Evolutionary conservation across 1,140 invertebrate genomes (phyloP).

Genomic region (Bombus huntii): DNA sequence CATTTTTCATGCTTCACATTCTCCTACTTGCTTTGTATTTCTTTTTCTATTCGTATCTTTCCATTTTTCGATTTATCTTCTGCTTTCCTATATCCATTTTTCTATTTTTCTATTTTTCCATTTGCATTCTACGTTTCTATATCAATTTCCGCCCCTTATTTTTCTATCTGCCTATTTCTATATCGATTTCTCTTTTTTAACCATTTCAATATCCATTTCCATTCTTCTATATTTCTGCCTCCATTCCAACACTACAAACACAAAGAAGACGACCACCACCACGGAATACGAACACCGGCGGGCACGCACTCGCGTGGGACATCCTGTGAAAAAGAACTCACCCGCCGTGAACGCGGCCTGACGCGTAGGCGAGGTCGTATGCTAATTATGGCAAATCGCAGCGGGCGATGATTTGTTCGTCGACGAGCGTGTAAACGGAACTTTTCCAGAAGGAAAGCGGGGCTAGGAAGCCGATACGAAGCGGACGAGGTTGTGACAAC

Average conservation of each 20-base stretch:
- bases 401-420: conserved; percentile 47
- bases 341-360: background rate
- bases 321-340: background rate
- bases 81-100: background rate
- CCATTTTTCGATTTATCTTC: background rate
- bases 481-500: conserved; percentile 3
- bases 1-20: too few species aligned
- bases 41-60: background rate
- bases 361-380: conserved; percentile 11
- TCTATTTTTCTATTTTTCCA: background rate
- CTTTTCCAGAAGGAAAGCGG: conserved; percentile 21
- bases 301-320: background rate
- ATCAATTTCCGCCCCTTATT: background rate
- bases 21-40: background rate
- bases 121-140: background rate
- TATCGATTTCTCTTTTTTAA: background rate
- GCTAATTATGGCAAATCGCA: conserved; percentile 49
- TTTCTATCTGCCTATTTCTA: background rate
- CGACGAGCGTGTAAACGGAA: conserved; percentile 27
- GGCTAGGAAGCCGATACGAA: background rate
- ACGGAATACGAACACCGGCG: background rate
- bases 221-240: background rate
- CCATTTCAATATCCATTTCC: background rate
- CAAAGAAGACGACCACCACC: background rate
- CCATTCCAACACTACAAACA: background rate